Base-by-base conservation (phyloP, 92 coral and sea anemone genomes). In the Micromussa lordhowensis region DNA sequence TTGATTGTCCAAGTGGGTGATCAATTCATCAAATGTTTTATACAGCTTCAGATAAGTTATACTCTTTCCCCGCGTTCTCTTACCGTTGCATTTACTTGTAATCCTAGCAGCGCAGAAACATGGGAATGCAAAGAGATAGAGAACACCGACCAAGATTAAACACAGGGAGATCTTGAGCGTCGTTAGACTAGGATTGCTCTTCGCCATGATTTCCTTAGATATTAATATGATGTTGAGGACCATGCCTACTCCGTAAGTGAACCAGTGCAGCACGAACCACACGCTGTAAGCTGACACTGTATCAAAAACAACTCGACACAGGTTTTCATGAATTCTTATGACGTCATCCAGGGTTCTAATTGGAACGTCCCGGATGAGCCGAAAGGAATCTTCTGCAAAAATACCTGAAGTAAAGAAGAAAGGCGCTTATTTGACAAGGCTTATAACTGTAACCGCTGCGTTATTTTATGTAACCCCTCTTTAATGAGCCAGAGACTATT, bases 201-300 rank as follows among this genome's bases (percentile, higher is more conserved):
- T n/a, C 35, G 24, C 24, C 51, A 9, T 44, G 6, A 86, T 58
- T 79, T 89, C 93, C 48, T 92, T 89, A 3, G 94, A 92, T 9
- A 92, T 26, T 11, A 85, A 85, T 5, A 94, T 81, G 54, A 94
- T 59, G 36, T 82, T 82, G n/a, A 92, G 51, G 31, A 94, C 31
- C 75, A 82, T 81, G 26, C 93, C 90, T 21, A 84, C 57, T n/a
- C 94, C 96, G 70, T 92, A 94, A 61, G 85, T 69, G 36, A 94
- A 73, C 96, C 96, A 94, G 84, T 94, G 96, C 40, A 92, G n/a
- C 5, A 94, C 93, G 48, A 94, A 94, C 96, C 96, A 94, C 0
- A 91, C 87, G 32, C 93, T 92, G 70, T 83, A 92, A 10, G 96
- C 91, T 48, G 89, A 89, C n/a, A 94, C 96, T 15, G 96, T 94